A percentile compares a stretch with the other conserved stretches of the same genome.
Conservation (phyloP, 2,797 vertebrate genomes). For the Oophaga sylvatica region DNA sequence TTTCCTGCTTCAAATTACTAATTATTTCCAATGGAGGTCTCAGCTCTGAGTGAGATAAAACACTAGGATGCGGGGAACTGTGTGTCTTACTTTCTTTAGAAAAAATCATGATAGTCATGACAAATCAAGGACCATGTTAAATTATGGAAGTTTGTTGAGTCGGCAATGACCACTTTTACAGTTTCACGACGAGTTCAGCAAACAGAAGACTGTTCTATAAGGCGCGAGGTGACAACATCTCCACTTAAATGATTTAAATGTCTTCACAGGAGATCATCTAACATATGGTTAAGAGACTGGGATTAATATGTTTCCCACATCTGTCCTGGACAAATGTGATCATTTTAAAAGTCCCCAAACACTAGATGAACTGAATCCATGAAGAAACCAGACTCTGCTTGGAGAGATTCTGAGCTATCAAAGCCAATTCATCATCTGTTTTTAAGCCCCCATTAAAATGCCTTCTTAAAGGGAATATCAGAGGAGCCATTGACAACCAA, state of each 20-base stretch:
- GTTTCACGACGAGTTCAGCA: too few relatives aligned
- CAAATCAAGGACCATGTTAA: too few relatives aligned
- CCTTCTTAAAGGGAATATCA: constrained; percentile 31
- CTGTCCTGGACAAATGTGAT: constrained; percentile 50
- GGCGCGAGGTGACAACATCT: neutral
- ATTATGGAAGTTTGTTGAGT: too few relatives aligned
- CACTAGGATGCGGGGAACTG: too few relatives aligned
- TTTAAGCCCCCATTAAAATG: constrained; percentile 56
- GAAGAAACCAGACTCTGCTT: constrained; percentile 48
- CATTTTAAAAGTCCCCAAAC: constrained; percentile 54
- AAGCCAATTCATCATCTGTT: constrained; percentile 59
- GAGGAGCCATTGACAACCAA: constrained; percentile 55
- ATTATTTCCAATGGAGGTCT: neutral
- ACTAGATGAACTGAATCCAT: constrained; percentile 52
- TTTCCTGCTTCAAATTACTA: constrained; percentile 14
- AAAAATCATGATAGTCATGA: too few relatives aligned
- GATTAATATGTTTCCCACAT: constrained; percentile 58
- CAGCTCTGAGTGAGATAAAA: too few relatives aligned
- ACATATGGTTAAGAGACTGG: constrained; percentile 42
- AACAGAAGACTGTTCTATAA: neutral
- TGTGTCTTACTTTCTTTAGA: too few relatives aligned
- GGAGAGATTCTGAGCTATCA: constrained; percentile 53
- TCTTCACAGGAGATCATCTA: constrained; percentile 4
- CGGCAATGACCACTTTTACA: too few relatives aligned
- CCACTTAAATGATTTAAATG: neutral